Conservation (phyloP, 2,888 invertebrate species). For the Petrolisthes manimaculis region DNA sequence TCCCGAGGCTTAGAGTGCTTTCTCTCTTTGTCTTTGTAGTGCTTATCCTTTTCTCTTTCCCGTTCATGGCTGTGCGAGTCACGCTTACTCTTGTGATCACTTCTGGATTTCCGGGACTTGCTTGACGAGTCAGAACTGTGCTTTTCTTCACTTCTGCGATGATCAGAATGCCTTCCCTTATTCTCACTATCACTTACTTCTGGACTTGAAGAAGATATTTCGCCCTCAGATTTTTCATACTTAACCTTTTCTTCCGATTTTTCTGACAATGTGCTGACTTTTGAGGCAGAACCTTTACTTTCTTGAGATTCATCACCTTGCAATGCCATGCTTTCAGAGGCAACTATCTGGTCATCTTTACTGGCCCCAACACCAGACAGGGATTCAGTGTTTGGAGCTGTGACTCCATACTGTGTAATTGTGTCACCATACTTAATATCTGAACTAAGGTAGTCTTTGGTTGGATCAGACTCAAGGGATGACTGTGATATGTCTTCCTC, state of each 20-base stretch:
- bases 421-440: slow-evolving; percentile 21
- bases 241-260: slow-evolving; percentile 49
- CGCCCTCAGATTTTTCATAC: slow-evolving; percentile 55
- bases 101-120: slow-evolving; percentile 39
- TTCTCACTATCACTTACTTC: slow-evolving; percentile 44
- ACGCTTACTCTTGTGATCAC: slow-evolving; percentile 39
- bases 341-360: slow-evolving; percentile 40
- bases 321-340: slow-evolving; percentile 33
- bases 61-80: slow-evolving; percentile 41
- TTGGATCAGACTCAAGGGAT: slow-evolving; percentile 27
- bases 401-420: not conserved
- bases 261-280: slow-evolving; percentile 26
- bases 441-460: slow-evolving; percentile 24
- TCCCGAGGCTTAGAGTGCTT: slow-evolving; percentile 54
- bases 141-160: slow-evolving; percentile 25
- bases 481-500: slow-evolving; percentile 45
- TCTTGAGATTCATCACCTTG: slow-evolving; percentile 47
- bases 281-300: slow-evolving; percentile 43
- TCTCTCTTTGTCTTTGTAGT: slow-evolving; percentile 45
- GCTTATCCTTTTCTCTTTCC: slow-evolving; percentile 41
- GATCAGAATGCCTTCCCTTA: slow-evolving; percentile 29
- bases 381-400: not conserved
- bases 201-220: slow-evolving; percentile 51
- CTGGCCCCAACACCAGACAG: slow-evolving; percentile 6
- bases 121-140: slow-evolving; percentile 25